Conservation (phyloP, 1,140 invertebrate species). For the Dicyema japonicum region DNA sequence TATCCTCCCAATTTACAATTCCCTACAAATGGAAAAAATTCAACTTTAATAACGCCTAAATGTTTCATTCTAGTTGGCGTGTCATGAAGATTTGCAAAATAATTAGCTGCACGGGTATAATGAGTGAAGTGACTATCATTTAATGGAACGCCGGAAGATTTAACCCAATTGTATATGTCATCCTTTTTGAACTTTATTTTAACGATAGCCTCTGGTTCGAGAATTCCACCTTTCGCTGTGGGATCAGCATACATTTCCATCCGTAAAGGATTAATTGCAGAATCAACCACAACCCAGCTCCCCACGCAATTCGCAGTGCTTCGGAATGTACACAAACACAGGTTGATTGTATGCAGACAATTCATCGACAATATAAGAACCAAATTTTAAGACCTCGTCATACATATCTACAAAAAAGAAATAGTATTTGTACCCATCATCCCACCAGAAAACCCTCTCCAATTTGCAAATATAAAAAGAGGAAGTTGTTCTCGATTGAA, state of each 20-base stretch:
- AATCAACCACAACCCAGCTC: slow-evolving; percentile 95
- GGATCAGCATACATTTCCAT: slow-evolving; percentile 97
- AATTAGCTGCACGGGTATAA: too few species aligned
- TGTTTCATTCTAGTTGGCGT: slow-evolving; percentile 64
- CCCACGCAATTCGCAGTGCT: slow-evolving; percentile 63
- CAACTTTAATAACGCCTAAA: too few species aligned
- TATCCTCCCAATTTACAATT: too few species aligned
- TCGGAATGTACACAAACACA: slow-evolving; percentile 76
- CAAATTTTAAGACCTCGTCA: slow-evolving; percentile 94
- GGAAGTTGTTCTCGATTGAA: slow-evolving; percentile 70
- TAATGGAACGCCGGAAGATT: too few species aligned
- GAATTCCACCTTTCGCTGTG: slow-evolving; percentile 38
- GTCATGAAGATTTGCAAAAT: slow-evolving; percentile 87
- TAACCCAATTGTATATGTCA: too few species aligned
- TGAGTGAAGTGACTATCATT: too few species aligned
- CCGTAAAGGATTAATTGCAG: slow-evolving; percentile 57
- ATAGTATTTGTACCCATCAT: too few species aligned
- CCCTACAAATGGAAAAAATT: too few species aligned
- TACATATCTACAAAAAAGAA: too few species aligned
- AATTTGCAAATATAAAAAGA: slow-evolving; percentile 91
- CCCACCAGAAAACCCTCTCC: slow-evolving; percentile 91
- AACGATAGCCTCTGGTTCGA: slow-evolving; percentile 78
- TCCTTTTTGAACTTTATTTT: slow-evolving; percentile 99
- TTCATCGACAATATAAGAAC: slow-evolving; percentile 82
- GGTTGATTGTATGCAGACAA: slow-evolving; percentile 54